Conservation (phyloP, 2,888 invertebrate genomes). For the Tethea ocularis region DNA sequence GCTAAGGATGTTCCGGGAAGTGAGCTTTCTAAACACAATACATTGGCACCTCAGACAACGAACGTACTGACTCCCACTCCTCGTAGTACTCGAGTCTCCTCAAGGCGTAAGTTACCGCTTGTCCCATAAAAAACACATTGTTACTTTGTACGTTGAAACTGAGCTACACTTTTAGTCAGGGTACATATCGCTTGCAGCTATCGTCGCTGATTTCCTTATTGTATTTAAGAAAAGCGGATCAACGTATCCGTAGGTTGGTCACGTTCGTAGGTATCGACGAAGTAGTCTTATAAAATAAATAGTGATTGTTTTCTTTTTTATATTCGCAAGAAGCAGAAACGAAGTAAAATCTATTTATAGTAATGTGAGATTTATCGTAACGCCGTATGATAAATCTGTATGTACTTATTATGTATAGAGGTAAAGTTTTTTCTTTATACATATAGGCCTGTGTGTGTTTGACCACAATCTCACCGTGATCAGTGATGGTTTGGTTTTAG, state of each 20-base stretch:
- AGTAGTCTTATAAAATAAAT: background rate
- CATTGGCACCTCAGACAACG: constrained; percentile 54
- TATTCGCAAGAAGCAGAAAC: too few relatives aligned
- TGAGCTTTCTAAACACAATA: constrained; percentile 54
- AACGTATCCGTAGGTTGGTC: background rate
- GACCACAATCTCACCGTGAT: too few relatives aligned
- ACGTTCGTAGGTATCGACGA: background rate
- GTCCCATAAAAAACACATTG: constrained; percentile 56
- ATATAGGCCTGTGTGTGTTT: too few relatives aligned
- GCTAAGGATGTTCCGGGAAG: constrained; percentile 29
- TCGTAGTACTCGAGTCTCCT: constrained; percentile 33
- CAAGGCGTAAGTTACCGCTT: constrained; percentile 42
- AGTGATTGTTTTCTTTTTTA: background rate
- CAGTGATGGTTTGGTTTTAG: too few relatives aligned
- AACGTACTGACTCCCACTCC: constrained; percentile 44
- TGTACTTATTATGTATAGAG: too few relatives aligned
- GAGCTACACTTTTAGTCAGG: constrained; percentile 18
- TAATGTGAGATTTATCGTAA: too few relatives aligned
- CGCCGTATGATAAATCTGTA: too few relatives aligned
- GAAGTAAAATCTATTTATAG: too few relatives aligned
- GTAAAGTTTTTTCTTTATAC: too few relatives aligned
- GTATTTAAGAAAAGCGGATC: background rate
- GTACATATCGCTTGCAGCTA: background rate
- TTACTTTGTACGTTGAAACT: constrained; percentile 25
- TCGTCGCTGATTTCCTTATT: background rate